Evolutionary conservation across 2,888 invertebrate genomes (phyloP), one percentile per base, ranked within the genome.

Genomic region (Pandemis heparana): DNA sequence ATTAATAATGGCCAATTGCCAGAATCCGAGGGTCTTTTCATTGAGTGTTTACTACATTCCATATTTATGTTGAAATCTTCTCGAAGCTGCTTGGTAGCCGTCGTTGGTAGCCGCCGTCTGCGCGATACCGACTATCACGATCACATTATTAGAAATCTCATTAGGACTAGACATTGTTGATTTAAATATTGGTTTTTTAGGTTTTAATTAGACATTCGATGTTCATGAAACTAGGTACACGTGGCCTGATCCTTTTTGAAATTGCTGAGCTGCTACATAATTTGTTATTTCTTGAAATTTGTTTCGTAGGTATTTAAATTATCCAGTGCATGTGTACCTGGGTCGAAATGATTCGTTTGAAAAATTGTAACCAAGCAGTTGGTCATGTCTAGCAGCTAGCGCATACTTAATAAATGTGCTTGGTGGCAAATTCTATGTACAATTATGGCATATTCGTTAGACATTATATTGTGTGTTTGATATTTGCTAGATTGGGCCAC

Each of bases 21-120:
- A 85, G 83, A 88, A 89, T 88, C 91, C 84, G 89, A 91, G 83
- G 91, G 91, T 92, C 88, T 89, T 91, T 91, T 91, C 90, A 89
- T 92, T 91, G 94, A 93, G 93, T 93, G 94, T 94, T 92, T 91
- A 89, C 91, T 94, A 94, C 94, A 94, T 94, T 94, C 94, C 94
- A 94, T 94, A 93, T 94, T 94, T 94, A 94, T 94, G 94, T 93
- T 93, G 92, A 93, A 91, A 91, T 92, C 91, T 90, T 92, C 85
- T 91, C 88, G 86, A 87, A 90, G 86, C 83, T 83, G 85, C 85
- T 89, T 87, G 85, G 85, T 87, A 53, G 88, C 87, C 85, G 84
- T 84, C 79, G 85, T n/a, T n/a, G n/a, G n/a, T 86, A 84, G 76
- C 76, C 78, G 76, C 63, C 77, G 78, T 62, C 65, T 46, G n/a